phyloP scores from a whole-genome alignment of 2,113 vertebrate genomes.

The Neomonachus schauinslandi region DNA sequence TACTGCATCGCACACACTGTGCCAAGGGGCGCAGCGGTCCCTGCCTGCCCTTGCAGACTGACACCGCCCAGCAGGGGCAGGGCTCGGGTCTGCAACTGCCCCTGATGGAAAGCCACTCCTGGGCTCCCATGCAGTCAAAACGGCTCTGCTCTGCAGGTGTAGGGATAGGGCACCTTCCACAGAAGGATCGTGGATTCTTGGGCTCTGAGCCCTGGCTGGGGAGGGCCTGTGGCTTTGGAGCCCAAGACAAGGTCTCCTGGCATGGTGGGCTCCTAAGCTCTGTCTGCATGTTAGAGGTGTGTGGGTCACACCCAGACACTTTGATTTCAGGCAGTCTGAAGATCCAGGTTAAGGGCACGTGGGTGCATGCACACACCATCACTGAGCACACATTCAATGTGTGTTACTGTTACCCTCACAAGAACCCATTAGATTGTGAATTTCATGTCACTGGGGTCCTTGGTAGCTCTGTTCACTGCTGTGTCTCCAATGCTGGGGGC shows the following conservation, averaged over 20 bases:
- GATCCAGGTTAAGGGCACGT: background rate
- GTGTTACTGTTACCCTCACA: background rate
- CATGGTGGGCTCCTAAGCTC: background rate
- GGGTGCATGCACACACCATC: background rate
- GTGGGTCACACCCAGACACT: background rate
- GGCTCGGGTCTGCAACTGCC: conserved; percentile 42
- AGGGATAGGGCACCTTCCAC: background rate
- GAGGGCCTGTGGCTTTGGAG: background rate
- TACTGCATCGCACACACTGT: conserved; percentile 78
- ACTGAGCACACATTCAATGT: background rate
- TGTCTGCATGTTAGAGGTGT: background rate
- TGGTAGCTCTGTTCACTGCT: background rate
- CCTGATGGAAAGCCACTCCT: conserved; percentile 43
- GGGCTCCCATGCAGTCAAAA: background rate
- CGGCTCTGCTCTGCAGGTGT: background rate
- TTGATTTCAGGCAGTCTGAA: background rate
- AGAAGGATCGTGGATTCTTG: background rate
- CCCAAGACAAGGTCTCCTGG: background rate
- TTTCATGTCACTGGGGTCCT: background rate
- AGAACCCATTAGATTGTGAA: background rate
- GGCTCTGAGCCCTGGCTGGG: background rate
- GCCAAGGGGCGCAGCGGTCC: conserved; percentile 71
- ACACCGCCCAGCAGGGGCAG: conserved; percentile 74
- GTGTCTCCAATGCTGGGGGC: background rate
- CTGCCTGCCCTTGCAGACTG: conserved; percentile 71